These are phyloP conservation scores for Tragelaphus strepsiceros DNA, from an alignment of 2,113 vertebrate genomes.

Conservation along the genomic window DNA sequence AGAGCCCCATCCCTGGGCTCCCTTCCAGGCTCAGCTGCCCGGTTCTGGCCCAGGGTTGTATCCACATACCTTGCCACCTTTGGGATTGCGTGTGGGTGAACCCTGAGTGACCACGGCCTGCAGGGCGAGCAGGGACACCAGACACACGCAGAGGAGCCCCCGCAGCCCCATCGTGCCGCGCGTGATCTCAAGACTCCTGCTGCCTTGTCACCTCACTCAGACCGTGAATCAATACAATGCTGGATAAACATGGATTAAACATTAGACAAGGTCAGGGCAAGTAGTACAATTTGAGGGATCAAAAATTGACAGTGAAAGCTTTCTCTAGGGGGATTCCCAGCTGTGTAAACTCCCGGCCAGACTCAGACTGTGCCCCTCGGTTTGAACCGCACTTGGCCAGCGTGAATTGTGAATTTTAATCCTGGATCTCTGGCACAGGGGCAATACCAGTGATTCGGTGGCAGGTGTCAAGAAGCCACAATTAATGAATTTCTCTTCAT, in stretches of 20 bases:
- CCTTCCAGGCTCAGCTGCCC: not conserved
- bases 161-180: constrained; percentile 59
- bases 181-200: not conserved
- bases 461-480: not conserved
- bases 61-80: constrained; percentile 78
- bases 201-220: constrained; percentile 55
- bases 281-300: constrained; percentile 28
- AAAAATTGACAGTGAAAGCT: not conserved
- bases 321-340: not conserved
- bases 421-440: not conserved
- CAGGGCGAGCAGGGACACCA: constrained; percentile 64
- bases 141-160: constrained; percentile 53
- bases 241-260: constrained; percentile 74
- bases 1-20: not conserved
- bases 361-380: not conserved
- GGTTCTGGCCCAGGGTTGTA: not conserved
- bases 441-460: not conserved
- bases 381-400: fast-evolving
- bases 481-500: not conserved
- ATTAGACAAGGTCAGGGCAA: constrained; percentile 69
- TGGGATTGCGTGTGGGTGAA: constrained; percentile 59
- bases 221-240: constrained; percentile 68
- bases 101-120: constrained; percentile 39
- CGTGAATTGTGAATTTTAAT: fast-evolving
- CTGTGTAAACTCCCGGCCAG: not conserved